Evolutionary conservation across 1,140 invertebrate genomes (phyloP).

Genomic region (Papilio polyxenes): DNA sequence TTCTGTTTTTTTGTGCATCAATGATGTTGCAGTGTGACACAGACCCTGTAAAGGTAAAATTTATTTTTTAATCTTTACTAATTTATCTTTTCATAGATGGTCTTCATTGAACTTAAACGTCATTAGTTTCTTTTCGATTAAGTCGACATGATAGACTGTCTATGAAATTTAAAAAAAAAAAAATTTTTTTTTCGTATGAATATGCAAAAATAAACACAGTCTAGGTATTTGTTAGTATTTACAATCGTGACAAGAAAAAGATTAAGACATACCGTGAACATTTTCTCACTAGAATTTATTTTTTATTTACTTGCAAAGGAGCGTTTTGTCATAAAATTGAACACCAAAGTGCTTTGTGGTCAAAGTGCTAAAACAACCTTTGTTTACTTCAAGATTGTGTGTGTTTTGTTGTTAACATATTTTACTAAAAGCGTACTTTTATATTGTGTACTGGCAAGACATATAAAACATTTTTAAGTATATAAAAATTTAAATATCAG

Average conservation of each 20-base stretch:
- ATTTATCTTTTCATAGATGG: too few species aligned
- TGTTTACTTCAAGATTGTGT: constrained; percentile 25
- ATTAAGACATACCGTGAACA: neutral
- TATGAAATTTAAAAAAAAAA: too few species aligned
- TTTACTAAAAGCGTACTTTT: too few species aligned
- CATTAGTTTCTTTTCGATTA: too few species aligned
- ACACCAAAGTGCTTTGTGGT: constrained; percentile 17
- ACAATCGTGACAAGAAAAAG: neutral
- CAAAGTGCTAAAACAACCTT: constrained; percentile 17
- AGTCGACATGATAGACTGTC: too few species aligned
- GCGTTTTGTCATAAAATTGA: constrained; percentile 14
- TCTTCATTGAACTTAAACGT: too few species aligned
- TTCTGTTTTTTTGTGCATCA: constrained; percentile 42
- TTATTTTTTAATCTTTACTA: constrained; percentile 11
- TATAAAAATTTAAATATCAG: too few species aligned
- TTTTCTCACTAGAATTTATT: constrained; percentile 19
- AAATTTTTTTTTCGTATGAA: too few species aligned
- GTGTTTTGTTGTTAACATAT: neutral
- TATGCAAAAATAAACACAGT: neutral
- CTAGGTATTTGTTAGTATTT: neutral
- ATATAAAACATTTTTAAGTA: too few species aligned
- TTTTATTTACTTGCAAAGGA: constrained; percentile 11
- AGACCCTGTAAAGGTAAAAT: constrained; percentile 52
- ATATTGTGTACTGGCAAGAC: neutral
- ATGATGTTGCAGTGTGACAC: constrained; percentile 57